Evolutionary conservation across 2,113 vertebrate species (phyloP).

Genomic region (Sinocyclocheilus anshuiensis): DNA sequence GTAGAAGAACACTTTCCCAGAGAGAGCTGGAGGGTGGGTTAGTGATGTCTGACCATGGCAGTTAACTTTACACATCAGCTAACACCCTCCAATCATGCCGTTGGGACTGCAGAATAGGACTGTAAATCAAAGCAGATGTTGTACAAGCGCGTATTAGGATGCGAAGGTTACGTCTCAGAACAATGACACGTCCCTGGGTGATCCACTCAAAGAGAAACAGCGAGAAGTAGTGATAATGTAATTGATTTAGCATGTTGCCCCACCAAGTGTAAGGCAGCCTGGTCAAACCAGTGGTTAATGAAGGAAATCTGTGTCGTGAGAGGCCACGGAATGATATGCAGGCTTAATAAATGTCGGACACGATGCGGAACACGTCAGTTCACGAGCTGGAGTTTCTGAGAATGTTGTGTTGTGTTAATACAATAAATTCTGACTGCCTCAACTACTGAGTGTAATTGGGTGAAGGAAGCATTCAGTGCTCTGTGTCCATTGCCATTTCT

Average conservation of each 20-base stretch:
- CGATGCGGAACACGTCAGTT: neutral
- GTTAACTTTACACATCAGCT: too few species aligned
- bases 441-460: neutral
- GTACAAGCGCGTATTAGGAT: too few species aligned
- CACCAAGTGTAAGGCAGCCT: constrained; percentile 3
- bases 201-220: too few species aligned
- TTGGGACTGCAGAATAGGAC: too few species aligned
- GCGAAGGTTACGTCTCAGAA: too few species aligned
- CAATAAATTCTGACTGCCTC: neutral
- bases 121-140: too few species aligned
- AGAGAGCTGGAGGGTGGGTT: too few species aligned
- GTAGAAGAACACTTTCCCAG: too few species aligned
- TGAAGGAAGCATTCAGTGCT: constrained; percentile 29
- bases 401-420: neutral
- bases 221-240: neutral
- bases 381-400: neutral
- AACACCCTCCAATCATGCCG: too few species aligned
- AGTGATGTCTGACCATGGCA: too few species aligned
- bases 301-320: constrained; percentile 21
- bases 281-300: constrained; percentile 31
- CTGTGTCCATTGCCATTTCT: neutral
- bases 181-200: too few species aligned
- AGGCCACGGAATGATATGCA: constrained; percentile 39
- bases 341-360: constrained; percentile 52
- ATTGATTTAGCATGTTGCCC: constrained; percentile 1